Percentiles rank a stretch among this genome's conserved stretches.
Conservation (phyloP, 1,140 invertebrate genomes). For the Andrena cerasifolii region DNA sequence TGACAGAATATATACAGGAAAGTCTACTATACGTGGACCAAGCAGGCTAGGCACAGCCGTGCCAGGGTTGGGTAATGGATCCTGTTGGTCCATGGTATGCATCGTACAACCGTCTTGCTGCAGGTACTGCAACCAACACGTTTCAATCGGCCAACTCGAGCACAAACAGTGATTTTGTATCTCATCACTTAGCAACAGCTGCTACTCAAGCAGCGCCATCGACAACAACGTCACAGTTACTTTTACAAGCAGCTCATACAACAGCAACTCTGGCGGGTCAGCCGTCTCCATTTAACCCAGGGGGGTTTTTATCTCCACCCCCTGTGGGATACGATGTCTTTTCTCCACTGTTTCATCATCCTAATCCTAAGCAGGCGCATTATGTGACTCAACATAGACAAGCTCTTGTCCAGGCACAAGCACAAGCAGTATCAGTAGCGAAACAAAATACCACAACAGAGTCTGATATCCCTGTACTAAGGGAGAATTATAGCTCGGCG, state of each 20-base stretch:
- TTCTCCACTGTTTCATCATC: constrained; percentile 87
- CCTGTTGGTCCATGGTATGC: constrained; percentile 91
- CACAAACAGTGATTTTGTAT: constrained; percentile 84
- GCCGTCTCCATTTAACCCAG: constrained; percentile 86
- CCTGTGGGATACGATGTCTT: constrained; percentile 89
- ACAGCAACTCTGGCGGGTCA: constrained; percentile 85
- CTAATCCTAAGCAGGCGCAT: constrained; percentile 85
- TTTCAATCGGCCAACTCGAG: constrained; percentile 74
- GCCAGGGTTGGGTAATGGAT: constrained; percentile 85
- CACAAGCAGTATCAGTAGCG: constrained; percentile 80
- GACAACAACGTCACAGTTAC: constrained; percentile 84
- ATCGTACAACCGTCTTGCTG: constrained; percentile 87
- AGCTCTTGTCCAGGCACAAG: constrained; percentile 83
- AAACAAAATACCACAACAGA: constrained; percentile 83
- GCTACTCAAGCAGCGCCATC: constrained; percentile 82
- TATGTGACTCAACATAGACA: constrained; percentile 85
- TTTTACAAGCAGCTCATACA: constrained; percentile 85
- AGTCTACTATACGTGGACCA: constrained; percentile 63
- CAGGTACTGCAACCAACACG: constrained; percentile 84
- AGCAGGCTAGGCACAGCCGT: constrained; percentile 74
- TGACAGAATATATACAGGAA: constrained; percentile 46
- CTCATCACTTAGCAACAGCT: constrained; percentile 83
- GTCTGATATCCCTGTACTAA: constrained; percentile 83
- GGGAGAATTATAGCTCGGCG: constrained; percentile 83
- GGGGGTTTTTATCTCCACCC: constrained; percentile 86